phyloP scores from a whole-genome alignment of 2,888 invertebrate species.

The Tridacna crocea region DNA sequence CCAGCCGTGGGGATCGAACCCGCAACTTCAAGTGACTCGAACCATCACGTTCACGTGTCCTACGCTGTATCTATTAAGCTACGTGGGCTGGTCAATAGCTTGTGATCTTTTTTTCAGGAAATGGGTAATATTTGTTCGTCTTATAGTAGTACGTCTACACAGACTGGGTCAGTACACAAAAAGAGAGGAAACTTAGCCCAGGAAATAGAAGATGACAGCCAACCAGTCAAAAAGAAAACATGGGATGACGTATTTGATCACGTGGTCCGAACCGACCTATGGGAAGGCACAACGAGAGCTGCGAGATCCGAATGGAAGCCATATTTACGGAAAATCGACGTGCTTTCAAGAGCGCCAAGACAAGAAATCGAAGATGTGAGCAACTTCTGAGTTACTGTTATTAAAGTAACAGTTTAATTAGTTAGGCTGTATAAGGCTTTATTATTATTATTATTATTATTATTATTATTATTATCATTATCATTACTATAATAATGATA shows the following conservation, averaged over 20 bases:
- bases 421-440: no score
- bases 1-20: no score
- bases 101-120: background rate
- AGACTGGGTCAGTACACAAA: background rate
- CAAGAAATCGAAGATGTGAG: constrained; percentile 6
- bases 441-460: no score
- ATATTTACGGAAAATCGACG: constrained; percentile 4
- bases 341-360: constrained; percentile 6
- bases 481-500: no score
- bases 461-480: no score
- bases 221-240: constrained; percentile 6
- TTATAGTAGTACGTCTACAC: constrained; percentile 11
- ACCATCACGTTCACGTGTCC: no score
- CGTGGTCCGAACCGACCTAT: constrained; percentile 20
- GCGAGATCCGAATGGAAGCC: constrained; percentile 8
- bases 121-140: constrained; percentile 15
- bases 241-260: constrained; percentile 27
- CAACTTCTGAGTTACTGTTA: background rate
- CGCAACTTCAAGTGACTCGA: no score
- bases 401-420: no score
- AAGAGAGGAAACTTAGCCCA: background rate
- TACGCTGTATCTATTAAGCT: no score
- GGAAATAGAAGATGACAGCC: background rate
- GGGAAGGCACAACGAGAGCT: background rate
- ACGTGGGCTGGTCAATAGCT: no score